Evolutionary conservation across 2,113 vertebrate species (phyloP).

Genomic region (Tachycineta bicolor): DNA sequence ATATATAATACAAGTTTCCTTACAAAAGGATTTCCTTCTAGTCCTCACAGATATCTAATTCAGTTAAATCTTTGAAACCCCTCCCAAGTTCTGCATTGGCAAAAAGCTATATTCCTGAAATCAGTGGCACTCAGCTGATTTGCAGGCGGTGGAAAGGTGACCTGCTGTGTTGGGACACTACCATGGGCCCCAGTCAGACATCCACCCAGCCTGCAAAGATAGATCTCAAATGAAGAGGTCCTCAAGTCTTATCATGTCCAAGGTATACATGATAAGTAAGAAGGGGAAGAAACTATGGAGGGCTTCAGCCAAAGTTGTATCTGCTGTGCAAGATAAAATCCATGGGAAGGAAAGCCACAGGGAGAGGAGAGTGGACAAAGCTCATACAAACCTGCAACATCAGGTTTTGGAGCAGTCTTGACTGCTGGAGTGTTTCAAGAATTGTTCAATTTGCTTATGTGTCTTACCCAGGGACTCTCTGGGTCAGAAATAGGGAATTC

Average conservation of each 20-base stretch:
- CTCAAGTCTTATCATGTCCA: not conserved
- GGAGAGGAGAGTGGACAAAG: not conserved
- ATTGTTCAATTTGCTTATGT: not conserved
- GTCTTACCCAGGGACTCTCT: not conserved
- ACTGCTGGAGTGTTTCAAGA: not conserved
- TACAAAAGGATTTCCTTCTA: not conserved
- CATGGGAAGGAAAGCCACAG: not conserved
- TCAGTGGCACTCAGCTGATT: not conserved
- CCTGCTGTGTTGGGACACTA: not conserved
- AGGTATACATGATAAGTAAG: not conserved
- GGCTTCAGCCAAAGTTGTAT: not conserved
- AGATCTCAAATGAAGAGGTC: not conserved
- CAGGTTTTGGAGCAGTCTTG: not conserved
- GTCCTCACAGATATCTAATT: not conserved
- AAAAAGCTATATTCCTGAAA: not conserved
- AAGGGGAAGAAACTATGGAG: not conserved
- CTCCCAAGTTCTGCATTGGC: not conserved
- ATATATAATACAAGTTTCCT: not conserved
- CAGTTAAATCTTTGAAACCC: not conserved
- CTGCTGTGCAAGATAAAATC: not conserved
- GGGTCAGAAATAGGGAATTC: not conserved
- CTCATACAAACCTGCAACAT: fast-evolving
- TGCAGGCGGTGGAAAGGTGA: not conserved
- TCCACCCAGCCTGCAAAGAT: not conserved
- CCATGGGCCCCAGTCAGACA: not conserved